These are phyloP conservation scores for Perdix hodgsoniae DNA, from an alignment of 2,797 vertebrate genomes.

Conservation along the genomic window DNA sequence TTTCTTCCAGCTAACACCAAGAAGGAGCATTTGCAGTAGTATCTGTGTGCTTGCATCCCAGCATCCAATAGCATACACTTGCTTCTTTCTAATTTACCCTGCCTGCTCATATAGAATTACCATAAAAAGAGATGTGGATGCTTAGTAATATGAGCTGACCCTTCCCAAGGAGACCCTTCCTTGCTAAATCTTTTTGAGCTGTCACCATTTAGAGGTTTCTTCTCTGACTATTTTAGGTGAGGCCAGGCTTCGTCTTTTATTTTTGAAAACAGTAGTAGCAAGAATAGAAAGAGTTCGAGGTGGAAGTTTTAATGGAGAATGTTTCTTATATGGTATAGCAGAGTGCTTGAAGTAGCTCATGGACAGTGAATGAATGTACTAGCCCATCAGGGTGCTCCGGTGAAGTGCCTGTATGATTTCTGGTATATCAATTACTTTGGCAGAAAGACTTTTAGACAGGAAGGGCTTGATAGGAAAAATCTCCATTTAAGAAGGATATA, in stretches of 20 bases:
- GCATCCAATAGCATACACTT: background rate
- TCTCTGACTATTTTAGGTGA: background rate
- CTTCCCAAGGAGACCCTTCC: background rate
- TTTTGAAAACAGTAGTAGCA: background rate
- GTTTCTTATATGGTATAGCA: background rate
- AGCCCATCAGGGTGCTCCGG: background rate
- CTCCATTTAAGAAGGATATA: background rate
- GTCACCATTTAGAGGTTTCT: background rate
- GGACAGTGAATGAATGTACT: background rate
- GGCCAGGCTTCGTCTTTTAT: background rate
- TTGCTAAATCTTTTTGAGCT: background rate
- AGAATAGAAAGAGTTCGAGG: background rate
- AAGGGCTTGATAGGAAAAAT: background rate
- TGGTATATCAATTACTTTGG: background rate
- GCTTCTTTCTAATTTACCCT: background rate
- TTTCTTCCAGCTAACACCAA: background rate
- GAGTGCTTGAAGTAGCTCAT: background rate
- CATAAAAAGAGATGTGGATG: background rate
- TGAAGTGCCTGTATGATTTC: background rate
- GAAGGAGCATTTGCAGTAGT: background rate
- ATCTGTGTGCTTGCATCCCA: background rate
- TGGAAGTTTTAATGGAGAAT: background rate
- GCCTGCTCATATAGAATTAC: accelerated
- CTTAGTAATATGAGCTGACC: background rate
- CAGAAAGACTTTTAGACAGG: background rate